These are phyloP conservation scores for Epizoanthus stellaris DNA, from an alignment of 92 coral and sea anemone genomes.

Conservation along the genomic window DNA sequence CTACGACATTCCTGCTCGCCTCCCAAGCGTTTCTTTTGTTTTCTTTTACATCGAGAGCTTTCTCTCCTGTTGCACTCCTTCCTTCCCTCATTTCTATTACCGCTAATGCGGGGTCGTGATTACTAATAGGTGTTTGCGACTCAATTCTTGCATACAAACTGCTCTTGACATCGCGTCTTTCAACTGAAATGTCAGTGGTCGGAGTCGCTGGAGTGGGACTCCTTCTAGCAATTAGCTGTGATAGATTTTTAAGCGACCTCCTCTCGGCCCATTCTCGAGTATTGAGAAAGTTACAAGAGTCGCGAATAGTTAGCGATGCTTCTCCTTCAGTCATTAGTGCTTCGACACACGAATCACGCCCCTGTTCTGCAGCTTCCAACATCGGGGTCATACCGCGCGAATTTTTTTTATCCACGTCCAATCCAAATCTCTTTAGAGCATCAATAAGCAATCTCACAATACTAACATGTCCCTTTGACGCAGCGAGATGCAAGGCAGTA, in stretches of 20 bases:
- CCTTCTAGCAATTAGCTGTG: conserved; percentile 63
- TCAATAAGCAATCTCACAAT: conserved; percentile 73
- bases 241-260: conserved; percentile 61
- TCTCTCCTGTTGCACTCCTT: not conserved
- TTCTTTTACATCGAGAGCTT: not conserved
- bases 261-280: conserved; percentile 82
- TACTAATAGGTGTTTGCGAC: not conserved
- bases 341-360: conserved; percentile 73
- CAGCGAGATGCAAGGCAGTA: conserved; percentile 91
- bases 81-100: not conserved
- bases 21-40: conserved; percentile 17
- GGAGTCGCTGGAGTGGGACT: conserved; percentile 48
- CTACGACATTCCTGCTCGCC: not conserved
- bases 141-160: not conserved
- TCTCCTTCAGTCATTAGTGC: conserved; percentile 84
- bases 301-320: conserved; percentile 78
- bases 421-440: conserved; percentile 87
- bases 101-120: not conserved
- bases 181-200: conserved; percentile 10
- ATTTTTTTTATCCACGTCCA: conserved; percentile 80
- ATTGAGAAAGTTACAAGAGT: conserved; percentile 66
- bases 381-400: conserved; percentile 84
- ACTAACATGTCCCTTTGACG: conserved; percentile 66
- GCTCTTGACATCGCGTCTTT: not conserved
- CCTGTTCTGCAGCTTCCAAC: conserved; percentile 77